These are phyloP conservation scores for Leptopilina myrica DNA, from an alignment of 2,888 invertebrate species.

Conservation along the genomic window DNA sequence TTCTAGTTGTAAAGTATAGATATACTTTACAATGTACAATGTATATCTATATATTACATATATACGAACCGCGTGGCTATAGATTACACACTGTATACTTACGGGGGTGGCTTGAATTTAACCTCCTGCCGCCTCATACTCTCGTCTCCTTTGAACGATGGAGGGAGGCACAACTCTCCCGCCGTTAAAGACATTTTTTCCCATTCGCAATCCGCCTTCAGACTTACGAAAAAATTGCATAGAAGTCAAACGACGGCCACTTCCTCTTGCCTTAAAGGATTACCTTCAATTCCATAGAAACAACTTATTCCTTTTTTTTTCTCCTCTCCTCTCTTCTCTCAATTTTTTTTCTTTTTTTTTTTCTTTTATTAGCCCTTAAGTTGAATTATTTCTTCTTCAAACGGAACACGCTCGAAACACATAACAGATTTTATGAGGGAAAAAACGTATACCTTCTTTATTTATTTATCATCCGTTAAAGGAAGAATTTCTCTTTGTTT, in stretches of 20 bases:
- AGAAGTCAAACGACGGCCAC: conserved; percentile 56
- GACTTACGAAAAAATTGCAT: conserved; percentile 55
- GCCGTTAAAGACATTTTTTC: conserved; percentile 69
- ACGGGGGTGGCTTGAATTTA: conserved; percentile 72
- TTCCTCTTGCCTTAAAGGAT: conserved; percentile 34
- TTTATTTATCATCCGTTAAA: neutral
- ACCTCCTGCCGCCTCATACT: conserved; percentile 60
- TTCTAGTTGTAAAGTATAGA: too few species aligned
- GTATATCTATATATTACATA: too few species aligned
- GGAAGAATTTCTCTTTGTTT: too few species aligned
- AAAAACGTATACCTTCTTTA: neutral
- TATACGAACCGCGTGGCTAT: conserved; percentile 52
- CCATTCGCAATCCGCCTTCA: conserved; percentile 54
- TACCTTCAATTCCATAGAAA: conserved; percentile 28
- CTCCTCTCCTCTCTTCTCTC: neutral
- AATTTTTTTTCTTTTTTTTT: neutral
- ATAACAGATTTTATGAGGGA: neutral
- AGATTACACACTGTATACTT: conserved; percentile 69
- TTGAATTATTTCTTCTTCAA: conserved; percentile 3
- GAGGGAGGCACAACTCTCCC: conserved; percentile 55
- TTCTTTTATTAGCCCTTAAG: conserved; percentile 7
- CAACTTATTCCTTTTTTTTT: neutral
- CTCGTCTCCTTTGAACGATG: conserved; percentile 57
- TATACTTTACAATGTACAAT: too few species aligned
- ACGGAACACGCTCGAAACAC: neutral